Conservation (phyloP, 2,888 invertebrate genomes). For the Drymonia ruficornis region DNA sequence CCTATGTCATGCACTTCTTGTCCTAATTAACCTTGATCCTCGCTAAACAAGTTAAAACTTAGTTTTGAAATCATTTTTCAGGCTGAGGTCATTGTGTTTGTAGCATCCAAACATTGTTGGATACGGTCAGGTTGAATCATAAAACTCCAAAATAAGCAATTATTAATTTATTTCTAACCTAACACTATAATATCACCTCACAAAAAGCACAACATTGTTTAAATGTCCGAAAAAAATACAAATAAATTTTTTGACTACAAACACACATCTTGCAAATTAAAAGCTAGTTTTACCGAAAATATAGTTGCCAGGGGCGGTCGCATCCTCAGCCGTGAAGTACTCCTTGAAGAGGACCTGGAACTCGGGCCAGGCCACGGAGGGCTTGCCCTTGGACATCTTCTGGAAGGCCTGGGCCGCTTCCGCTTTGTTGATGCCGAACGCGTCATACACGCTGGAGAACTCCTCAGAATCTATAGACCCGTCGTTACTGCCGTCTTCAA, state of each 20-base stretch:
- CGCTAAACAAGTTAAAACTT: neutral
- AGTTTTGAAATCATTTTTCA: too few species aligned
- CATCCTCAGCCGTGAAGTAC: slow-evolving; percentile 86
- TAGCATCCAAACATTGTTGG: too few species aligned
- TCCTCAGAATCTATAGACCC: slow-evolving; percentile 90
- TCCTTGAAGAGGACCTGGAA: slow-evolving; percentile 92
- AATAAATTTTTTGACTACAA: neutral
- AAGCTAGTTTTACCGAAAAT: slow-evolving; percentile 88
- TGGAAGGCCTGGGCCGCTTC: slow-evolving; percentile 91
- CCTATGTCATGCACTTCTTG: neutral
- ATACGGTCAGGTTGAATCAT: too few species aligned
- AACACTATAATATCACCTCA: neutral
- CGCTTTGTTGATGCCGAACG: slow-evolving; percentile 89
- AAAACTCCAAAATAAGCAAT: neutral
- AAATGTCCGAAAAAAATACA: neutral
- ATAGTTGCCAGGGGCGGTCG: slow-evolving; percentile 72
- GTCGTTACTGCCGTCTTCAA: slow-evolving; percentile 94
- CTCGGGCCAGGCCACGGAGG: slow-evolving; percentile 90
- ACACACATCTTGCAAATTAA: slow-evolving; percentile 22
- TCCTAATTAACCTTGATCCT: neutral
- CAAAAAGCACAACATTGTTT: neutral
- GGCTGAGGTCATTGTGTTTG: too few species aligned
- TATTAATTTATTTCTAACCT: slow-evolving; percentile 9
- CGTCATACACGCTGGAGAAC: slow-evolving; percentile 91
- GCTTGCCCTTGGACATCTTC: slow-evolving; percentile 90